Evolutionary conservation across 2,113 vertebrate genomes (phyloP).

Genomic region (Rhinoptilus africanus): DNA sequence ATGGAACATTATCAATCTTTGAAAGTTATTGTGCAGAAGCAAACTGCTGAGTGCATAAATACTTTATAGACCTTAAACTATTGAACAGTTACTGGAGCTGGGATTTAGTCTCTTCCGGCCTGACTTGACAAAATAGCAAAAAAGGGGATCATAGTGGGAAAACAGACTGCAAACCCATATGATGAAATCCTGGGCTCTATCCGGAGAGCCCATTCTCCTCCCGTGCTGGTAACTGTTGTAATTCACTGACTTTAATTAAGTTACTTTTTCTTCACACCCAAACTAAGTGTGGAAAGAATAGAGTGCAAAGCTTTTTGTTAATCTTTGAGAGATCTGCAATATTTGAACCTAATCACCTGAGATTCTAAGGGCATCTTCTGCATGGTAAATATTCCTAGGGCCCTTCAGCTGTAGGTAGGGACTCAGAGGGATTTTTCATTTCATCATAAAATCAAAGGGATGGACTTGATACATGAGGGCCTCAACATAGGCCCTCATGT

Average conservation of each 20-base stretch:
- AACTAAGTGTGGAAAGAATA: not conserved
- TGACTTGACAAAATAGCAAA: conserved; percentile 19
- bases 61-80: conserved; percentile 39
- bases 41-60: conserved; percentile 23
- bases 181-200: conserved; percentile 1
- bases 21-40: conserved; percentile 17
- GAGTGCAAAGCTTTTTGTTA: not conserved
- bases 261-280: not conserved
- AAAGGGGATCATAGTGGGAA: not conserved
- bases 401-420: not conserved
- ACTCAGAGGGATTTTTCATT: not conserved
- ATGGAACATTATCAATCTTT: conserved; percentile 1
- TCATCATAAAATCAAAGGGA: not conserved
- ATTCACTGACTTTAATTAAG: conserved; percentile 8
- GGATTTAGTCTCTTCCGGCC: not conserved
- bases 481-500: not conserved
- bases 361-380: not conserved
- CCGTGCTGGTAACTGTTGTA: not conserved
- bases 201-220: not conserved
- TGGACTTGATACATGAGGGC: not conserved
- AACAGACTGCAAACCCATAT: not conserved
- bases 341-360: not conserved
- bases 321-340: not conserved
- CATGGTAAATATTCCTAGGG: not conserved
- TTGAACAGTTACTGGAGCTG: conserved; percentile 32